Evolutionary conservation across 2,888 invertebrate genomes (phyloP), one percentile per base, ranked within the genome.

Genomic region (Herminia tarsipennalis): DNA sequence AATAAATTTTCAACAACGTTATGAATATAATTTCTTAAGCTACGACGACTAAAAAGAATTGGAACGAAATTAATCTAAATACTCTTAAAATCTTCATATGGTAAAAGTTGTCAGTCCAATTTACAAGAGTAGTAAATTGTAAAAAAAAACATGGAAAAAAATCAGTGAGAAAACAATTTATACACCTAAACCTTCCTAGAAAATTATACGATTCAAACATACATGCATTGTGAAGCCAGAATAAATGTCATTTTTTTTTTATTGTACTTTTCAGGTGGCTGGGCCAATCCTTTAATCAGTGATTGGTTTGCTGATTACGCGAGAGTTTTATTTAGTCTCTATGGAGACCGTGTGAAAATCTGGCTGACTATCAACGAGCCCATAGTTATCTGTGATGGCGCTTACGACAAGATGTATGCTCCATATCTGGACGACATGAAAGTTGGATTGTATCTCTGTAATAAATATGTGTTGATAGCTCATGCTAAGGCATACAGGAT

Each of bases 381-480:
- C 1, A 1, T 58, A 0, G 2, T 38, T 2, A 29, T 45, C 1
- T 49, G 49, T 16, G 49, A 51, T 12, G n/a, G 1, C 1, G 21
- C 29, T 0, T 51, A 51, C 16, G 14, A 14, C 17, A 13, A 53
- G 0, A 0, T 5, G 0, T 1, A 49, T 0, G 56, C 66, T 1
- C 70, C 69, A 1, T 55, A 41, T 0, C 14, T 63, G 1, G 0
- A 48, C 2, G 53, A 57, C 18, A 27, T 37, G 1, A 44, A 63
- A 4, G 13, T 56, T 1, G 56, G 41, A 0, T 4, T 10, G 0
- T 57, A 47, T 3, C n/a, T 68, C n/a, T 72, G 72, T 17, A 56
- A 88, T 0, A 94, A 95, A 67, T 93, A 94, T 66, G 68, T 93
- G 27, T 71, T 95, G 2, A 89, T 93, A 60, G 93, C 95, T 0